Percentiles rank a stretch among this genome's conserved stretches.
phyloP scores from a whole-genome alignment of 2,113 vertebrate genomes.

The Corythoichthys intestinalis region DNA sequence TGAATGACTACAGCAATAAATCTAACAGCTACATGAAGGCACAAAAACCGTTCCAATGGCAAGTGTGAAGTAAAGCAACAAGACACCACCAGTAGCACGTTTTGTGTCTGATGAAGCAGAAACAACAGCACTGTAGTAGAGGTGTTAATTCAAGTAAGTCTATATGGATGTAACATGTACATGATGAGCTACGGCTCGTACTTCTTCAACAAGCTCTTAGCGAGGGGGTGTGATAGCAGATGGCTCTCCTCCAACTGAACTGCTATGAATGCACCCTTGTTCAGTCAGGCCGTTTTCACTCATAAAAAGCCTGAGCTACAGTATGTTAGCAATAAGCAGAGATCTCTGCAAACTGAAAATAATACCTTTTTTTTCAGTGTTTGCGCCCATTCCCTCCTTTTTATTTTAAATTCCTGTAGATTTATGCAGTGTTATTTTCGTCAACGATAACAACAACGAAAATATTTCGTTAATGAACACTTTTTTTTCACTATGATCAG shows the following conservation, averaged over 20 bases:
- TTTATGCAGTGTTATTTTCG: background rate
- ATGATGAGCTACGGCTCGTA: conserved; percentile 50
- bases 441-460: no score
- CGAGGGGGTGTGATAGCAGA: conserved; percentile 63
- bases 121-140: conserved; percentile 18
- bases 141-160: conserved; percentile 59
- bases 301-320: conserved; percentile 44
- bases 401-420: background rate
- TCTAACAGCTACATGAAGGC: conserved; percentile 8
- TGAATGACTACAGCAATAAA: background rate
- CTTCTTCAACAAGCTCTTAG: conserved; percentile 53
- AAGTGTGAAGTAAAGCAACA: conserved; percentile 28
- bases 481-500: no score
- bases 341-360: conserved; percentile 28
- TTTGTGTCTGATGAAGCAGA: conserved; percentile 27
- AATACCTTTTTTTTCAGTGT: conserved; percentile 41
- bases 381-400: conserved; percentile 17
- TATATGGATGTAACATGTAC: conserved; percentile 59
- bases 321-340: conserved; percentile 57
- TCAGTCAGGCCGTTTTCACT: conserved; percentile 59
- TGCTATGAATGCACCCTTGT: conserved; percentile 73
- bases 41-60: conserved; percentile 15
- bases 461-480: no score
- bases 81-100: conserved; percentile 18
- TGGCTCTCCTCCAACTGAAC: conserved; percentile 52